phyloP scores from a whole-genome alignment of 2,113 vertebrate genomes.

The Ahaetulla prasina region DNA sequence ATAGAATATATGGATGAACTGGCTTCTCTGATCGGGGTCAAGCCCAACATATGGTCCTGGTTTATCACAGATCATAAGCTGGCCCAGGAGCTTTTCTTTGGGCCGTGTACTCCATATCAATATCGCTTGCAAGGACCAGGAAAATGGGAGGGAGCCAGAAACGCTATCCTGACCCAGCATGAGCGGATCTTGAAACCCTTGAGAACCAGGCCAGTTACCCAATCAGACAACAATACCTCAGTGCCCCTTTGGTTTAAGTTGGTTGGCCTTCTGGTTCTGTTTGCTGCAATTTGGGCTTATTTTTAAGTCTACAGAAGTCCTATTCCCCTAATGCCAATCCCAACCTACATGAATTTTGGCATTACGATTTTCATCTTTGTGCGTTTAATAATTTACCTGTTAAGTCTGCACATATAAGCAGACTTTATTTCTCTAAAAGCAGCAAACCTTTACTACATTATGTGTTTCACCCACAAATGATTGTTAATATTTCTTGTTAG shows the following conservation, averaged over 20 bases:
- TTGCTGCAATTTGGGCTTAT: not conserved
- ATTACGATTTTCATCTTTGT: not conserved
- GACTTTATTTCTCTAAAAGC: not conserved
- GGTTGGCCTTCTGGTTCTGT: constrained; percentile 13
- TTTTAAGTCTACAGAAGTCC: not conserved
- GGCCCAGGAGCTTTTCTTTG: constrained; percentile 65
- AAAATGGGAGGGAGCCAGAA: constrained; percentile 68
- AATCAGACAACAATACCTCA: accelerated
- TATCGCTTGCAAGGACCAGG: constrained; percentile 77
- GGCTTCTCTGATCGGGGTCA: constrained; percentile 71
- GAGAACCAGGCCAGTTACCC: constrained; percentile 51
- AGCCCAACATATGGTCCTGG: constrained; percentile 64
- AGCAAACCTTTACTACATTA: not conserved
- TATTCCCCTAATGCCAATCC: not conserved
- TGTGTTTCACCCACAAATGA: not conserved
- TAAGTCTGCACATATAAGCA: not conserved
- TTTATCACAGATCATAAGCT: constrained; percentile 77
- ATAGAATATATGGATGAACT: constrained; percentile 81
- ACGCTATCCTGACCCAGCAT: constrained; percentile 75
- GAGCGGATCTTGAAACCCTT: constrained; percentile 72
- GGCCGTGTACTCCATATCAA: constrained; percentile 79
- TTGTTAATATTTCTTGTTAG: not conserved
- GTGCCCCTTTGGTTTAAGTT: not conserved
- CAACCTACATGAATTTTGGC: not conserved
- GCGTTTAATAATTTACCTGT: not conserved